Evolutionary conservation across 2,888 invertebrate species (phyloP).

Genomic region (Metellina segmentata): DNA sequence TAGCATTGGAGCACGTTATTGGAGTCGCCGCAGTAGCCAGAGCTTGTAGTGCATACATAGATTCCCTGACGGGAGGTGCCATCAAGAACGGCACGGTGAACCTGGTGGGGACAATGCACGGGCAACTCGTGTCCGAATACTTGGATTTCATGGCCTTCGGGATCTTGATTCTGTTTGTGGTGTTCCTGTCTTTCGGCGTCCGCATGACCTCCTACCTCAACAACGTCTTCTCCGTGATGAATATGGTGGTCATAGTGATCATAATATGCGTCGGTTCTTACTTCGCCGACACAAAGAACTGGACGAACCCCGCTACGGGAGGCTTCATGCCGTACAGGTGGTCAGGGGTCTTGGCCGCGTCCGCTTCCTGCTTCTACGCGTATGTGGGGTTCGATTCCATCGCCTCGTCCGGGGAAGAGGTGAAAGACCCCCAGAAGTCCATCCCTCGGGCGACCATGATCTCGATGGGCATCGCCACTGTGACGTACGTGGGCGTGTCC

Average conservation of each 20-base stretch:
- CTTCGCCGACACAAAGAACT: conserved; percentile 90
- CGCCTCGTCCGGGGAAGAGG: conserved; percentile 93
- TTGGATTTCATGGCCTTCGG: conserved; percentile 76
- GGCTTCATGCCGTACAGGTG: conserved; percentile 90
- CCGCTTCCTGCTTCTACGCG: conserved; percentile 95
- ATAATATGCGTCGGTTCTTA: conserved; percentile 92
- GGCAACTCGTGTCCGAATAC: conserved; percentile 53
- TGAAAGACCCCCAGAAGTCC: conserved; percentile 84
- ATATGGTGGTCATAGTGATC: conserved; percentile 87
- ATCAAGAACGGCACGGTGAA: conserved; percentile 64
- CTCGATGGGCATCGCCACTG: conserved; percentile 89
- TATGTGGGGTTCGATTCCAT: conserved; percentile 96
- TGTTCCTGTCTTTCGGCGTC: conserved; percentile 76
- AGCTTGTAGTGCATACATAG: conserved; percentile 77
- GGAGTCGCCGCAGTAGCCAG: conserved; percentile 79
- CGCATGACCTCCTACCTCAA: conserved; percentile 88
- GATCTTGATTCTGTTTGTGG: conserved; percentile 70
- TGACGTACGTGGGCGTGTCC: conserved; percentile 89
- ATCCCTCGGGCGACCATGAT: conserved; percentile 92
- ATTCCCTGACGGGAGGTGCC: conserved; percentile 71
- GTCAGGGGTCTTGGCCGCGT: conserved; percentile 86
- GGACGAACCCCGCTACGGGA: conserved; percentile 84
- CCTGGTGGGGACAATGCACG: conserved; percentile 36
- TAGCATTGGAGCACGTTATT: conserved; percentile 80
- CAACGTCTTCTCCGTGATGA: conserved; percentile 91